Base-by-base conservation (phyloP, 2,797 vertebrate genomes). In the Chaetophractus vellerosus region DNA sequence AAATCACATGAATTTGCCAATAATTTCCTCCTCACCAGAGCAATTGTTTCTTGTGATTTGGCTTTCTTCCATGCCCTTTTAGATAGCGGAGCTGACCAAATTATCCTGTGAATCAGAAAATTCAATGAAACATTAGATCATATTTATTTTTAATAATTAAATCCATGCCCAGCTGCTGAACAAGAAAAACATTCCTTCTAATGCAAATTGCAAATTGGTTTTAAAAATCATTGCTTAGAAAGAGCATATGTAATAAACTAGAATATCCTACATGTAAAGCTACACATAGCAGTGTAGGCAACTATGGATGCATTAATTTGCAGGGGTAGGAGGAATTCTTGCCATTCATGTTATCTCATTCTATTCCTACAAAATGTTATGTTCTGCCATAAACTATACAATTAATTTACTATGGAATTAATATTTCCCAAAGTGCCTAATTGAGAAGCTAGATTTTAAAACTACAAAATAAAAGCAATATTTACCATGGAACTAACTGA, bases 71-170 rank as follows among this genome's bases (percentile, higher is more conserved):
- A 90, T 36, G 26, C 8, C 57, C 68, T 95, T 86, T 91, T 57
- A 91, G n/a, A 75, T 45, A 91, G 45, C 52, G 69, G 18, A 28
- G 33, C 52, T 95, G 71, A 95, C 71, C 87, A 87, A 84, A 96
- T 76, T 83, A 90, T 80, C 72, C 55, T 38, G 9, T 85, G 92
- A 82, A 91, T 95, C 84, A 95, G 75, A 89, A 95, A 80, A 75
- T 19, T 87, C 71, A 89, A 72, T 83, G 55, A 93, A 89, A 95
- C 15, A 80, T 93, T 71, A 95, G 69, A 66, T 95, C 45, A 57
- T 72, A 50, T 76, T 95, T 96, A 78, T 92, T 92, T 92, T 93
- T 94, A 89, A 87, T 94, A 92, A 93, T 68, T 86, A 76, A 90
- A 80, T 81, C 82, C 91, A 86, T 79, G 64, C 52, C 28, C 66